Evolutionary conservation across 2,113 vertebrate species (phyloP), one percentile per base, ranked within the genome.

Genomic region (Cyanistes caeruleus): DNA sequence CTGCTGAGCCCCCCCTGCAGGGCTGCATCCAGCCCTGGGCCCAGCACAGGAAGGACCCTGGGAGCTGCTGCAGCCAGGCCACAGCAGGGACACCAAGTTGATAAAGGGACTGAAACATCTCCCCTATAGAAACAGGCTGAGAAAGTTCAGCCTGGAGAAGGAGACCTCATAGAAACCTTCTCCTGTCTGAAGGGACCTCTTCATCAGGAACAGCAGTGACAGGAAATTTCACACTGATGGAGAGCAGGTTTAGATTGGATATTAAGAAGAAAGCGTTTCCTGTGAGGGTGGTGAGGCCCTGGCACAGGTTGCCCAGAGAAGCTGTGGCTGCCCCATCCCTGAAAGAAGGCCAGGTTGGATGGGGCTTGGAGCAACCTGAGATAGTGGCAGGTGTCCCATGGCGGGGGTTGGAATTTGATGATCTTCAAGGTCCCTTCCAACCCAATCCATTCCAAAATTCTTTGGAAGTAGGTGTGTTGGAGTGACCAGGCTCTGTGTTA

Each of bases 321-420:
- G 56, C 55, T 43, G 55, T 70, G 46, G 37, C 31, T 83, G 48
- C 24, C 4, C 6, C 60, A 49, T 41, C 10, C n/a, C 30, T 65
- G 30, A 1, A 0, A 16, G 30, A n/a, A 58, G 70, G 35, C 24
- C 30, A 14, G 24, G 19, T 0, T 65, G 35, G 60, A 65, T 1
- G 1, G 30, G 35, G 24, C 19, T 75, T 2, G 2, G 70, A n/a
- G 15, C 15, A 58, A 11, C 1, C 51, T 75, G 60, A 35, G 30
- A 41, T 13, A 35, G 52, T 35, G 70, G 43, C 0, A 76, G 10
- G 10, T 35, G 31, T 85, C 35, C 30, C 8, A 8, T 41, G 30
- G 10, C 1, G 1, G 7, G 24, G n/a, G 2, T 5, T 58, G 48
- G 56, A 48, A n/a, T 41, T 13, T 6, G 30, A 20, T 48, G 15